Conservation (phyloP, 2,113 vertebrate genomes). For the Balaenoptera acutorostrata region DNA sequence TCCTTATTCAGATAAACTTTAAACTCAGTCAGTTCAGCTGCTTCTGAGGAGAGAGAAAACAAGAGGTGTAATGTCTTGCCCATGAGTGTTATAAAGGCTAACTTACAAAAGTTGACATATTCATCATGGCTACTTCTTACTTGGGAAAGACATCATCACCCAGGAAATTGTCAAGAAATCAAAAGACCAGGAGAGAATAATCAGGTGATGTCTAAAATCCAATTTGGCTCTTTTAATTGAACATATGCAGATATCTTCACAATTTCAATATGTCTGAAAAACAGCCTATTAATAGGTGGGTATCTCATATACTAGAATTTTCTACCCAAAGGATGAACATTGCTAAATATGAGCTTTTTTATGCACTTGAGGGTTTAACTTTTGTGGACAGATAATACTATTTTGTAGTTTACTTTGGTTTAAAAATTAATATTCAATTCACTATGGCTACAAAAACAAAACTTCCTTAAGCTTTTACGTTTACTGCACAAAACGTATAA, state of each 20-base stretch:
- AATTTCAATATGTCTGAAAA: slow-evolving; percentile 17
- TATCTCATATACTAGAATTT: background rate
- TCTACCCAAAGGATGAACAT: background rate
- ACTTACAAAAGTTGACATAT: background rate
- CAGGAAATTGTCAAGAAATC: background rate
- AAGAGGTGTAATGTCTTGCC: background rate
- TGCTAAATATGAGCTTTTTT: background rate
- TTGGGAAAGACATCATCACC: background rate
- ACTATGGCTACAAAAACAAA: background rate
- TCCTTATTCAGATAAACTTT: slow-evolving; percentile 24
- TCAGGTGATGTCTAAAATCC: background rate
- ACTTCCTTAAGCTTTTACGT: slow-evolving; percentile 19
- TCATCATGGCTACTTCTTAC: background rate
- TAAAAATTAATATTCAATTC: slow-evolving; percentile 13
- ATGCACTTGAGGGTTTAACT: background rate
- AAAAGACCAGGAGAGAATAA: background rate
- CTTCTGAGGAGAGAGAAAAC: background rate
- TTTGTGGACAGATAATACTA: background rate
- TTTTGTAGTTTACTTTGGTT: slow-evolving; percentile 3
- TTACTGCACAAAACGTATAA: background rate
- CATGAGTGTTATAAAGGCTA: background rate
- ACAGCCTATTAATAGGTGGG: background rate
- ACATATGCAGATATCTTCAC: background rate
- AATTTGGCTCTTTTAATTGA: background rate
- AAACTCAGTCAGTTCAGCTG: background rate